A percentile compares a stretch with the other conserved stretches of the same genome.
These are phyloP conservation scores for Lycia hirtaria DNA, from an alignment of 2,888 invertebrate species.

Conservation along the genomic window DNA sequence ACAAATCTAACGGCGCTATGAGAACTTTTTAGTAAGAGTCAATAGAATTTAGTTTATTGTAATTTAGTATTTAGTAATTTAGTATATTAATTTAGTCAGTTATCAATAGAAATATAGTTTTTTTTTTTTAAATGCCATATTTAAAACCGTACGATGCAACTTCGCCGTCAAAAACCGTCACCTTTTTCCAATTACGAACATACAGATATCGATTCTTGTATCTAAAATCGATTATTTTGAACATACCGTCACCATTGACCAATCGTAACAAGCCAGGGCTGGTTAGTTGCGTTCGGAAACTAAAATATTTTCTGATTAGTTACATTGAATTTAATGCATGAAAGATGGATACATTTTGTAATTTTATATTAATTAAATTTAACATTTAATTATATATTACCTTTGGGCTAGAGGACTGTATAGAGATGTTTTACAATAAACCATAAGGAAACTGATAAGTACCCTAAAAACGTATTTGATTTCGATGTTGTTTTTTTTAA, in stretches of 20 bases:
- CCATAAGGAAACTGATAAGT: too few species aligned
- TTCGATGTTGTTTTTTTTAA: too few species aligned
- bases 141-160: conserved; percentile 49
- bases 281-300: conserved; percentile 47
- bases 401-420: too few species aligned
- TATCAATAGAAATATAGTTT: background rate
- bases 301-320: conserved; percentile 13
- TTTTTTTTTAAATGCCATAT: conserved; percentile 6
- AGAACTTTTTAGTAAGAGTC: too few species aligned
- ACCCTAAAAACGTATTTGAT: too few species aligned
- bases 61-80: too few species aligned
- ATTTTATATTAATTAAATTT: too few species aligned
- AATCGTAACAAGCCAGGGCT: conserved; percentile 66
- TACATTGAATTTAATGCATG: background rate
- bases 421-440: too few species aligned
- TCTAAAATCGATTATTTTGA: background rate
- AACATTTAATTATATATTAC: too few species aligned
- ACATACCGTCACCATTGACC: conserved; percentile 59
- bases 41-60: too few species aligned
- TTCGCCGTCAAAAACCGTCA: conserved; percentile 36
- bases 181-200: conserved; percentile 1
- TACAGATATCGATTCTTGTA: background rate
- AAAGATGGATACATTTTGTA: background rate
- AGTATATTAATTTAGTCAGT: too few species aligned
- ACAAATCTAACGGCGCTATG: too few species aligned